Evolutionary conservation across 1,140 invertebrate genomes (phyloP).

Genomic region (Drosophila burlai): DNA sequence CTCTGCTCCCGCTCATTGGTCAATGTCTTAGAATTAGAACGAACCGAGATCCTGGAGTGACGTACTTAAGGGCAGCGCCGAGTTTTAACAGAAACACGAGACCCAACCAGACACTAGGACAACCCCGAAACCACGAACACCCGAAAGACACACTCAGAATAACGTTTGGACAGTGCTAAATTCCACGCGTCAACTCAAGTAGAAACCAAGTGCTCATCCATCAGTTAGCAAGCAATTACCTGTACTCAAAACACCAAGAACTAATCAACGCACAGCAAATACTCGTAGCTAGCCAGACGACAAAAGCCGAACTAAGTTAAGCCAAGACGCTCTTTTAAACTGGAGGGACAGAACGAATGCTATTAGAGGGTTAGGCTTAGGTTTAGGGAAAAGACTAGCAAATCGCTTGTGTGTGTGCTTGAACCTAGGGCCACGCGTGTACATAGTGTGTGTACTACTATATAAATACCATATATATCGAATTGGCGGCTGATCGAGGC

Average conservation of each 20-base stretch:
- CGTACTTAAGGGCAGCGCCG: conserved; percentile 32
- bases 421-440: conserved; percentile 35
- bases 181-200: conserved; percentile 37
- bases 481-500: conserved; percentile 43
- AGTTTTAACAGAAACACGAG: conserved; percentile 22
- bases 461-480: background rate
- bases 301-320: conserved; percentile 30
- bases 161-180: conserved; percentile 5
- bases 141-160: conserved; percentile 3
- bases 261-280: conserved; percentile 67
- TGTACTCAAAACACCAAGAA: conserved; percentile 47
- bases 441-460: conserved; percentile 24
- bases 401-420: conserved; percentile 32
- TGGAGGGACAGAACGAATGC: conserved; percentile 51
- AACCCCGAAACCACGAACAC: conserved; percentile 3
- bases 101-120: conserved; percentile 29
- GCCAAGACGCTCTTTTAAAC: conserved; percentile 33
- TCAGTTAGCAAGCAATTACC: conserved; percentile 33
- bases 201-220: conserved; percentile 55
- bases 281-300: conserved; percentile 49
- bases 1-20: conserved; percentile 51
- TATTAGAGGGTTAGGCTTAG: conserved; percentile 44
- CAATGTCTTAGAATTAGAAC: conserved; percentile 72
- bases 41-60: conserved; percentile 34
- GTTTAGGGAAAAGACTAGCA: conserved; percentile 53